These are phyloP conservation scores for Hyposmocoma kahamanoa DNA, from an alignment of 1,140 invertebrate species.

Conservation along the genomic window DNA sequence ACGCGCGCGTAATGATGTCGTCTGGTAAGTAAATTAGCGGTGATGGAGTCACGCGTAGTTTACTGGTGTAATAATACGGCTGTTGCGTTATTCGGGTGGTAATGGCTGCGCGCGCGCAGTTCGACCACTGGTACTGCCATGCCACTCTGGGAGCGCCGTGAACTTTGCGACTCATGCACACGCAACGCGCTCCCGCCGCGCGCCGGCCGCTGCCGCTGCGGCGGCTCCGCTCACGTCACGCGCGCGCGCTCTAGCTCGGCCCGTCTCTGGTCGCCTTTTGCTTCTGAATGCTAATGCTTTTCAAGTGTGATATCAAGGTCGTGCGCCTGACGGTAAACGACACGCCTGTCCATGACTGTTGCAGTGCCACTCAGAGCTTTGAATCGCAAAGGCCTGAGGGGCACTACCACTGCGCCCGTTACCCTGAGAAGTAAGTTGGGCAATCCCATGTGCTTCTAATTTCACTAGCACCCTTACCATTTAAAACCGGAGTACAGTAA, in stretches of 20 bases:
- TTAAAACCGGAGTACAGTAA: no score
- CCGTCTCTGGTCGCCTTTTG: no score
- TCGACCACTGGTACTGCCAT: not conserved
- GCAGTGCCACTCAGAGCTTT: no score
- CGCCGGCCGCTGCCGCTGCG: not conserved
- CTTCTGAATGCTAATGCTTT: no score
- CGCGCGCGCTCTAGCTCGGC: slow-evolving; percentile 6
- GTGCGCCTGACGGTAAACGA: no score
- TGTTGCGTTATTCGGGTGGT: not conserved
- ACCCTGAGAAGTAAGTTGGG: no score
- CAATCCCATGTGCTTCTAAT: no score
- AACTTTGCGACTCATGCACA: slow-evolving; percentile 26
- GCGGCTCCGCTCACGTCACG: slow-evolving; percentile 1
- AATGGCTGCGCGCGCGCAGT: not conserved
- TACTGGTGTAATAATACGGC: slow-evolving; percentile 20
- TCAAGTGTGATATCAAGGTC: no score
- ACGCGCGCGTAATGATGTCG: slow-evolving; percentile 28
- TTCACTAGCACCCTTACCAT: no score
- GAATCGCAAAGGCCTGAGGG: no score
- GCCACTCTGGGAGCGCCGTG: slow-evolving; percentile 28
- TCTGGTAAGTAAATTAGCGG: slow-evolving; percentile 29
- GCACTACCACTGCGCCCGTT: no score
- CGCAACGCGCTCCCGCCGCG: not conserved
- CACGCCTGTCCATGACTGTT: no score
- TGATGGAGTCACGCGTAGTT: slow-evolving; percentile 34